Evolutionary conservation across 2,797 vertebrate species (phyloP), one percentile per base, ranked within the genome.

Genomic region (Erpetoichthys calabaricus): DNA sequence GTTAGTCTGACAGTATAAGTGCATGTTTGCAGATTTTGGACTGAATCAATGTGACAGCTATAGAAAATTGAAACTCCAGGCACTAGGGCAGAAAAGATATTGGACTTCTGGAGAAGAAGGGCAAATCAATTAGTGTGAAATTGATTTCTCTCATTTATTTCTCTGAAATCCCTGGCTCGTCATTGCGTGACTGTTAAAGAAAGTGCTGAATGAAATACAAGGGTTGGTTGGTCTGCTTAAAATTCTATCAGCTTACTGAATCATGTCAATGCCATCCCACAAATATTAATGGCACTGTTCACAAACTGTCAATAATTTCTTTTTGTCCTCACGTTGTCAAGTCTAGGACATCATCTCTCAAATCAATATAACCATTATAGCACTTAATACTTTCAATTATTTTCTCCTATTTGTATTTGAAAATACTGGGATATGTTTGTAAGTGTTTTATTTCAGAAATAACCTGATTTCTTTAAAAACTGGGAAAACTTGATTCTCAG

Each of bases 121-220:
- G 10, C 53, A 41, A 54, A 54, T 54, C 53, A 54, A 54, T 54
- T 54, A 54, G 53, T 42, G 53, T 54, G 53, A 42, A 54, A 54
- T 54, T 54, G 53, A 54, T 54, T 54, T 54, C 10, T 54, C 53
- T 42, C 7, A 53, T 44, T 42, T 43, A 42, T 7, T 42, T 54
- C 6, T 54, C 53, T 41, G 53, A 54, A 43, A 4, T 7, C 47
- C 47, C 47, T n/a, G 7, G 47, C 47, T 49, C 47, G 7, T 49
- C n/a, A 49, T 5, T 49, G 46, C 5, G 46, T 47, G 4, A 7
- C 10, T 54, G 53, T 42, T 54, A 43, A 54, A 41, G 25, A 54
- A 54, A 54, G 44, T n/a, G 53, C 53, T 54, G 53, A 25, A 54
- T 9, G 5, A 51, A 9, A 51, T 6, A 51, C n/a, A 51, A 51